Conservation (phyloP, 1,140 invertebrate species). For the Atta colombica region DNA sequence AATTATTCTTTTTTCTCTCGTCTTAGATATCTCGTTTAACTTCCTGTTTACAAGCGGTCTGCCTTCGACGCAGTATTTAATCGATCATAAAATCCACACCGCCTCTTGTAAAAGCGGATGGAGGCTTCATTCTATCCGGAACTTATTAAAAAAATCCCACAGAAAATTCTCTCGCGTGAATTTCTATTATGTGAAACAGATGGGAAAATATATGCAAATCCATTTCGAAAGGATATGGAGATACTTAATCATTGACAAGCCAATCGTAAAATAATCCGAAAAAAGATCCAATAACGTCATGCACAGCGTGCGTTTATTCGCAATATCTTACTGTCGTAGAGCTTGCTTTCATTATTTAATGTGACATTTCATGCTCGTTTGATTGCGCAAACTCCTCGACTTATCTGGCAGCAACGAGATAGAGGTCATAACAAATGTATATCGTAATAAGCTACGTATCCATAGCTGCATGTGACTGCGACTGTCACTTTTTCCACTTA, state of each 20-base stretch:
- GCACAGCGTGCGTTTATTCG: not conserved
- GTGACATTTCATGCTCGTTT: conserved; percentile 28
- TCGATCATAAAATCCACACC: conserved; percentile 61
- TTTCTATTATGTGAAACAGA: not conserved
- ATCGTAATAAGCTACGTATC: conserved; percentile 47
- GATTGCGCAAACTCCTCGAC: conserved; percentile 14
- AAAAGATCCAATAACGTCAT: not conserved
- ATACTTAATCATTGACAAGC: not conserved
- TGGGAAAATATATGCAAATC: not conserved
- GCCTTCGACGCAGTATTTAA: conserved; percentile 50
- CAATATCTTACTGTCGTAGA: conserved; percentile 4
- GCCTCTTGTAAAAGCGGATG: too few species aligned
- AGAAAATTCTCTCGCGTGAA: not conserved
- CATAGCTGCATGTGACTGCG: conserved; percentile 17
- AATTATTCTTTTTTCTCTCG: conserved; percentile 8
- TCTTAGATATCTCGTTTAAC: not conserved
- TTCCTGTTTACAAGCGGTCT: conserved; percentile 34
- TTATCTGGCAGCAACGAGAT: conserved; percentile 10
- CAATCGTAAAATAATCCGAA: conserved; percentile 18
- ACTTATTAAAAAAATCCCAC: conserved; percentile 53
- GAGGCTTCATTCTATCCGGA: conserved; percentile 20
- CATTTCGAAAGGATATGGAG: not conserved
- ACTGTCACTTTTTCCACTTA: conserved; percentile 44
- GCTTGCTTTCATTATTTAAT: conserved; percentile 25
- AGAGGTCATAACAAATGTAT: conserved; percentile 16